These are phyloP conservation scores for Heliconius hortense DNA, from an alignment of 2,888 invertebrate genomes.

Conservation along the genomic window DNA sequence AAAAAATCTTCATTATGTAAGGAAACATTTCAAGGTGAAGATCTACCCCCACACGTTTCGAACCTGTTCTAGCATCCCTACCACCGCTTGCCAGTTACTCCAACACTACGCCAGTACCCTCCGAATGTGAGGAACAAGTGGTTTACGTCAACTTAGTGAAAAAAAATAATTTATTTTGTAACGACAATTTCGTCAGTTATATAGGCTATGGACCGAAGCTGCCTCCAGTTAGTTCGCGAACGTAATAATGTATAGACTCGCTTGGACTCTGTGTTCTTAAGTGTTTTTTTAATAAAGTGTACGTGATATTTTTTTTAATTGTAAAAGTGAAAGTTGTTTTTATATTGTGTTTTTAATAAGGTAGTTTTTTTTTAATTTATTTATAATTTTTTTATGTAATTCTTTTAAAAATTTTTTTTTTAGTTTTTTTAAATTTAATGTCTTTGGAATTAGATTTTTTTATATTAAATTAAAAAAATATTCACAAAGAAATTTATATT, in stretches of 20 bases:
- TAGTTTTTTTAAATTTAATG: neutral
- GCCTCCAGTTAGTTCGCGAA: neutral
- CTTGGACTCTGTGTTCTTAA: neutral
- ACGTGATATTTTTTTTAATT: neutral
- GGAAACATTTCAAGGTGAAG: neutral
- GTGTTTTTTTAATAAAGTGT: neutral
- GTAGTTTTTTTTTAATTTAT: neutral
- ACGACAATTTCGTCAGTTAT: neutral
- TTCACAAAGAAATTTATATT: no score
- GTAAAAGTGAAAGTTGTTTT: constrained; percentile 10
- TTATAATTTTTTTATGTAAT: neutral
- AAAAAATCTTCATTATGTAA: neutral
- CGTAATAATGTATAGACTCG: constrained; percentile 15
- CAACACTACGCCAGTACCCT: neutral
- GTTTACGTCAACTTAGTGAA: neutral
- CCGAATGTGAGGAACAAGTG: neutral
- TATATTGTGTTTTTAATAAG: neutral
- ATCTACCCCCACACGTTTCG: neutral
- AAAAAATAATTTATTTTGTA: neutral
- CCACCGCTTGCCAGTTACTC: neutral
- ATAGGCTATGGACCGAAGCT: neutral
- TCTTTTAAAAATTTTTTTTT: neutral
- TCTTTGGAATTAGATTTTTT: no score
- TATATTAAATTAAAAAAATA: no score
- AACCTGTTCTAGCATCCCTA: constrained; percentile 9